Base-by-base conservation (phyloP, 2,888 invertebrate genomes). In the Apantesis nais region DNA sequence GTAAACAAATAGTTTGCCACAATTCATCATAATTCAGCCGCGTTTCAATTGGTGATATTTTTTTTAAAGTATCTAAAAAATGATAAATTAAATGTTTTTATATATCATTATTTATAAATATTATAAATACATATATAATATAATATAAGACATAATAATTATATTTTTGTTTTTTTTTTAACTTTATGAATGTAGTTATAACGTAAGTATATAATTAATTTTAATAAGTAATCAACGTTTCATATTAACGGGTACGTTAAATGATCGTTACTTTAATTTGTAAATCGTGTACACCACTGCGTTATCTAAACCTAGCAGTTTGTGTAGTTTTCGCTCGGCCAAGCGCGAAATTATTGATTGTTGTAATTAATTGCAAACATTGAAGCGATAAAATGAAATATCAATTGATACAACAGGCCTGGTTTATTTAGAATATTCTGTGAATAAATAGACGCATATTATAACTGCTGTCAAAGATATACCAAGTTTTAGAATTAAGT, bases 281-380 rank as follows among this genome's bases (percentile, higher is more conserved):
- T 70, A 72, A 41, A 68, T 19, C 65, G 58, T 62, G 61, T 66
- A 70, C 67, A 66, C 22, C 67, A 70, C 67, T 74, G 76, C 81
- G 86, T 87, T 90, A 91, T 92, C 91, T 82, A 84, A 39, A 77
- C 80, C 83, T 79, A 79, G 79, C 90, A 89, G 89, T 84, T 79
- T 83, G 86, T 88, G 88, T 85, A 88, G 88, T 89, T 89, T 90
- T 89, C 90, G 87, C 90, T 90, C 88, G 85, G 79, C 87, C 84
- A 83, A 92, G 92, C 92, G 86, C 87, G 83, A 90, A 90, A 93
- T 92, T 93, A 92, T 93, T 91, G 92, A 93, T 92, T 89, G 88
- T 89, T 88, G 90, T 92, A 92, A 93, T 92, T 93, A 93, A 93
- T 91, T 89, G 92, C 92, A 90, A 91, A 92, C 88, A 89, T 85